Conservation (phyloP, 2,113 vertebrate genomes). For the Heliornis fulica region DNA sequence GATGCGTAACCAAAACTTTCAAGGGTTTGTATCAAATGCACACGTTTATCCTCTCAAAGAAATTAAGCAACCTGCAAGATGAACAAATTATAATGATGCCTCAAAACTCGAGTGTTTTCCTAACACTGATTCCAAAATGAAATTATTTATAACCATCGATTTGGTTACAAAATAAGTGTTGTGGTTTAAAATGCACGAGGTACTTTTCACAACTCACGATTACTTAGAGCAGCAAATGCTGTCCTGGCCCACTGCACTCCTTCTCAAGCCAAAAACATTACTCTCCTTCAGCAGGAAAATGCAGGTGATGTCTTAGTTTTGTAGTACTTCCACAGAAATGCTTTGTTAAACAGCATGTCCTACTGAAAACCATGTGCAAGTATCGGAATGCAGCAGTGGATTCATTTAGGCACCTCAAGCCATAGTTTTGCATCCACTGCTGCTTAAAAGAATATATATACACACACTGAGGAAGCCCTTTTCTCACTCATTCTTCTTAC, state of each 20-base stretch:
- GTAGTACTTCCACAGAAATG: neutral
- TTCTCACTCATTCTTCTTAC: conserved; percentile 10
- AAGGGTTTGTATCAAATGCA: neutral
- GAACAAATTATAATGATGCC: neutral
- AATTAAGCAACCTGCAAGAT: conserved; percentile 18
- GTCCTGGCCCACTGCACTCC: neutral
- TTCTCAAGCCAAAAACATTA: neutral
- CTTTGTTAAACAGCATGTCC: neutral
- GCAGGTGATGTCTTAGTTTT: conserved; percentile 46
- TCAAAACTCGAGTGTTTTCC: neutral
- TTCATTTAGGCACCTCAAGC: conserved; percentile 35
- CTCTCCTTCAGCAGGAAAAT: neutral
- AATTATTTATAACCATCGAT: neutral
- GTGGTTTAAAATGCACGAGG: neutral
- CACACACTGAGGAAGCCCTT: neutral
- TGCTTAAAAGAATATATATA: conserved; percentile 2
- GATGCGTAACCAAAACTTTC: conserved; percentile 59
- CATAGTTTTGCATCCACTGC: conserved; percentile 7
- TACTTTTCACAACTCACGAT: neutral
- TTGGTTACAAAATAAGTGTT: neutral
- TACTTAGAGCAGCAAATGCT: neutral
- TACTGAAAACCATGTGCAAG: neutral
- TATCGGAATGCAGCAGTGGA: neutral
- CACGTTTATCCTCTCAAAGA: conserved; percentile 15
- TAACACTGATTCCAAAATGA: neutral